A percentile compares a stretch with the other conserved stretches of the same genome.
Conservation (phyloP, 2,888 invertebrate genomes). For the Poecilus cupreus region DNA sequence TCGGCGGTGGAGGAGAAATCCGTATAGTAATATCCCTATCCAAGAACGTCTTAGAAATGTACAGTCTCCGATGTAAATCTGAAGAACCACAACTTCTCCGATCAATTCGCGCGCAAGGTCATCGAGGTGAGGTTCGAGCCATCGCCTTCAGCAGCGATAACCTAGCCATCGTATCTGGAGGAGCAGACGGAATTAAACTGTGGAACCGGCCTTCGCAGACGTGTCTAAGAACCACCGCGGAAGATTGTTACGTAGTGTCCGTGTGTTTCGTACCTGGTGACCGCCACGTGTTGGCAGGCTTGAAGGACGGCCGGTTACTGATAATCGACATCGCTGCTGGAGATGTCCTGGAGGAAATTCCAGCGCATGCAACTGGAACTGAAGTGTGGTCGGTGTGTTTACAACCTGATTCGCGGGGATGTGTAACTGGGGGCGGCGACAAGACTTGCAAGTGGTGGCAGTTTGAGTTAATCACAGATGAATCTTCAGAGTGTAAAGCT, state of each 20-base stretch:
- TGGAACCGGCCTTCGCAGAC: slow-evolving; percentile 89
- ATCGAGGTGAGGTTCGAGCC: slow-evolving; percentile 91
- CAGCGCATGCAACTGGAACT: slow-evolving; percentile 82
- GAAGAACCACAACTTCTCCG: slow-evolving; percentile 78
- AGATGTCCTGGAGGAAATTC: slow-evolving; percentile 85
- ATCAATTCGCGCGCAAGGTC: slow-evolving; percentile 84
- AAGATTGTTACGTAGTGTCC: slow-evolving; percentile 79
- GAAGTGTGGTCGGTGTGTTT: slow-evolving; percentile 87
- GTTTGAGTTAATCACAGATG: slow-evolving; percentile 87
- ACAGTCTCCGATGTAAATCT: slow-evolving; percentile 75
- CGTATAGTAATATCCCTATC: slow-evolving; percentile 80
- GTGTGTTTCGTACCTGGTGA: slow-evolving; percentile 92
- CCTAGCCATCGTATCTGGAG: slow-evolving; percentile 89
- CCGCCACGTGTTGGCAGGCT: slow-evolving; percentile 90
- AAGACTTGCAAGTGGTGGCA: slow-evolving; percentile 95
- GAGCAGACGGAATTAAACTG: slow-evolving; percentile 91
- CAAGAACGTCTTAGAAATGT: slow-evolving; percentile 86
- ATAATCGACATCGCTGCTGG: slow-evolving; percentile 91
- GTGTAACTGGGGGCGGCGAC: slow-evolving; percentile 91
- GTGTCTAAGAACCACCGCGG: slow-evolving; percentile 80
- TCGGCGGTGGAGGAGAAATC: slow-evolving; percentile 83
- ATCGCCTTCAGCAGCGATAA: slow-evolving; percentile 94
- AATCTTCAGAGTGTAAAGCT: slow-evolving; percentile 78
- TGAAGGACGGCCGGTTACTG: slow-evolving; percentile 87
- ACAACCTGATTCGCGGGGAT: slow-evolving; percentile 86